Percentiles rank a stretch among this genome's conserved stretches.
Conservation (phyloP, 2,113 vertebrate genomes). For the Talpa occidentalis region DNA sequence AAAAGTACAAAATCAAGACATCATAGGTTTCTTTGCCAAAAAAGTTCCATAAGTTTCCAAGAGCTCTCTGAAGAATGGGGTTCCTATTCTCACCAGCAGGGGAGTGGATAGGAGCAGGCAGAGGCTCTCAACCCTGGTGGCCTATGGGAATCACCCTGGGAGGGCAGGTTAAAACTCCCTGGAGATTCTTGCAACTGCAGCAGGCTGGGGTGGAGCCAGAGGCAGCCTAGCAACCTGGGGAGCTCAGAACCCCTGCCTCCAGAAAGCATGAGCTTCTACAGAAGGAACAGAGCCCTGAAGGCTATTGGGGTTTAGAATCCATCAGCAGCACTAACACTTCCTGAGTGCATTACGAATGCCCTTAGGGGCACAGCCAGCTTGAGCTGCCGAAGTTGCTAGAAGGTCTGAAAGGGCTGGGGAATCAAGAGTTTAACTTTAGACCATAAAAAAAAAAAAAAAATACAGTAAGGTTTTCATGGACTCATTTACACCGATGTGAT, state of each 20-base stretch:
- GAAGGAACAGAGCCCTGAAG: neutral
- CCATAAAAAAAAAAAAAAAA: neutral
- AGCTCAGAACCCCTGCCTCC: neutral
- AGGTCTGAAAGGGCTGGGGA: neutral
- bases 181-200: fast-evolving
- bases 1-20: no score
- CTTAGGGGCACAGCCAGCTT: neutral
- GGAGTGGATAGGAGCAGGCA: no score
- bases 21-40: neutral
- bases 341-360: neutral
- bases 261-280: fast-evolving
- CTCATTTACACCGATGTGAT: neutral
- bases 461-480: no score
- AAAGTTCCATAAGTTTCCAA: neutral
- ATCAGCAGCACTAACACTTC: fast-evolving
- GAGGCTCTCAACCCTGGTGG: neutral
- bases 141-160: fast-evolving
- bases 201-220: neutral
- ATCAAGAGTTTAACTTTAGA: neutral
- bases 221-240: neutral
- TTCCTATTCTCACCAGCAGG: neutral
- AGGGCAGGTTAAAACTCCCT: neutral
- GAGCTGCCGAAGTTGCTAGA: neutral
- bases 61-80: neutral
- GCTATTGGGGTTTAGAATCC: fast-evolving